Percentiles rank a stretch among this genome's conserved stretches.
These are phyloP conservation scores for Drosophila neocordata DNA, from an alignment of 1,140 invertebrate genomes.

Conservation along the genomic window DNA sequence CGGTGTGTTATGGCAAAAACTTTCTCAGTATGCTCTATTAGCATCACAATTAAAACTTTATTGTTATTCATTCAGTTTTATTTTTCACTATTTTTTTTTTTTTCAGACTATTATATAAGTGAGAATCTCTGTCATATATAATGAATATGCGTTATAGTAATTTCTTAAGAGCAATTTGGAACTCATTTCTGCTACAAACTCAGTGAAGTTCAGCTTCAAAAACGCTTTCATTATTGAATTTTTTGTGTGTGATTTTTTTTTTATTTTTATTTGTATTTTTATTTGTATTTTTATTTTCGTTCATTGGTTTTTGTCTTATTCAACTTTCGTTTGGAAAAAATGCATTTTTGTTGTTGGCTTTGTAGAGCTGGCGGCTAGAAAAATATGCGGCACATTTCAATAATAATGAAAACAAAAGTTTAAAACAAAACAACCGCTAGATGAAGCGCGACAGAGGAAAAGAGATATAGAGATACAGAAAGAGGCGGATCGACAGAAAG, in stretches of 20 bases:
- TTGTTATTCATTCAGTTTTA: conserved; percentile 19
- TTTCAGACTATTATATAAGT: conserved; percentile 45
- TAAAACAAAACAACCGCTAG: conserved; percentile 67
- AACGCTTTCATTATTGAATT: conserved; percentile 58
- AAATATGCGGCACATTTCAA: conserved; percentile 70
- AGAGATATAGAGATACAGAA: conserved; percentile 16
- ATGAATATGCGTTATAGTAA: conserved; percentile 25
- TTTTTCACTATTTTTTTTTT: conserved; percentile 1
- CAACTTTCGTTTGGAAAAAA: conserved; percentile 62
- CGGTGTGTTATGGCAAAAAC: conserved; percentile 32
- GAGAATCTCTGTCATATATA: conserved; percentile 36
- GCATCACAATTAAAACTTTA: conserved; percentile 65
- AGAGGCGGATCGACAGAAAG: background rate
- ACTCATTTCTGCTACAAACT: background rate
- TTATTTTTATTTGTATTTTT: too few relatives aligned
- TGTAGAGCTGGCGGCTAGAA: conserved; percentile 69
- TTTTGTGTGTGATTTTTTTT: conserved; percentile 29
- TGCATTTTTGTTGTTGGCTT: conserved; percentile 40
- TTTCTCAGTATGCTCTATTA: conserved; percentile 64
- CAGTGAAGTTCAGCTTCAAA: background rate
- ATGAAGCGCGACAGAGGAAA: conserved; percentile 14
- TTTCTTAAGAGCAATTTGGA: conserved; percentile 31
- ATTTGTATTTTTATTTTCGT: too few relatives aligned
- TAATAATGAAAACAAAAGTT: conserved; percentile 79
- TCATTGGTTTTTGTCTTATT: background rate